These are phyloP conservation scores for Lomographa bimaculata DNA, from an alignment of 2,888 invertebrate species.

Conservation along the genomic window DNA sequence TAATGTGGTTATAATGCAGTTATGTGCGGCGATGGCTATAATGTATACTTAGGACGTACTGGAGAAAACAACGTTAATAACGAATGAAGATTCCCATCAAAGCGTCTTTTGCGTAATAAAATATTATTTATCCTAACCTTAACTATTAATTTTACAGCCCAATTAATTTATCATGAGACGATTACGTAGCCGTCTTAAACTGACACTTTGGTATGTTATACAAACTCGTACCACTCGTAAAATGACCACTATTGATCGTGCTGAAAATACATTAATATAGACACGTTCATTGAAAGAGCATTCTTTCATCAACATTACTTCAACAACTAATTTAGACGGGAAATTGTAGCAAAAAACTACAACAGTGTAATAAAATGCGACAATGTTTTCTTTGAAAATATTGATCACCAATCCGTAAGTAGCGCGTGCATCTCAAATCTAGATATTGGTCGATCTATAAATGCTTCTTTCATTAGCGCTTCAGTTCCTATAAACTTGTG, in stretches of 20 bases:
- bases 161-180: constrained; percentile 10
- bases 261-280: constrained; percentile 17
- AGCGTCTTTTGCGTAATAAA: background rate
- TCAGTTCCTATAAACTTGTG: constrained; percentile 36
- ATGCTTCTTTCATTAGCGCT: constrained; percentile 31
- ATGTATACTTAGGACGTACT: too few species aligned
- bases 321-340: constrained; percentile 14
- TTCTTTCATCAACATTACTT: constrained; percentile 5
- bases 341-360: constrained; percentile 14
- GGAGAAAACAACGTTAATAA: too few species aligned
- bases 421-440: background rate
- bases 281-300: constrained; percentile 17
- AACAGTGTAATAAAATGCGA: constrained; percentile 6
- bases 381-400: constrained; percentile 3
- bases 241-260: constrained; percentile 17
- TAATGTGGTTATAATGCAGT: too few species aligned
- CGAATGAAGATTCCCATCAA: background rate
- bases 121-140: constrained; percentile 1
- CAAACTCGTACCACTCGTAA: constrained; percentile 12
- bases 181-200: constrained; percentile 11
- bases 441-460: constrained; percentile 26
- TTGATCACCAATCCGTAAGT: background rate
- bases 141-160: constrained; percentile 1
- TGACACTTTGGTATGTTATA: constrained; percentile 14
- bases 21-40: too few species aligned